Percentiles rank a stretch among this genome's conserved stretches.
Conservation (phyloP, 2,797 vertebrate genomes). For the Furcifer pardalis region DNA sequence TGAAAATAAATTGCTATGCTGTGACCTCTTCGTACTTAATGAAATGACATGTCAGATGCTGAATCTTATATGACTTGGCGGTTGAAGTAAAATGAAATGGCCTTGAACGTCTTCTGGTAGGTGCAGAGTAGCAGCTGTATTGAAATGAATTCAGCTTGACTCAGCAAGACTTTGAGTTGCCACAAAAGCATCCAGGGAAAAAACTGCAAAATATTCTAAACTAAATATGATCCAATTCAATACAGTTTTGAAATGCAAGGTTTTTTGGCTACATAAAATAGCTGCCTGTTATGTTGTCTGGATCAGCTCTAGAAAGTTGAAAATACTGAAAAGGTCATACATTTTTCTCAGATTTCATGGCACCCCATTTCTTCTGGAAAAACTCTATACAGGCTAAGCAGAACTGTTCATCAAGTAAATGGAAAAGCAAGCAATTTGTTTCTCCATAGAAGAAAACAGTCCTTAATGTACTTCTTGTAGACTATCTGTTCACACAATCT, state of each 20-base stretch:
- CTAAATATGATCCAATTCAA: not conserved
- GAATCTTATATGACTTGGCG: slow-evolving; percentile 19
- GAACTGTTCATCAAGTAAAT: slow-evolving; percentile 4
- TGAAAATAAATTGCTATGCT: slow-evolving; percentile 31
- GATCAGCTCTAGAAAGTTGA: not conserved
- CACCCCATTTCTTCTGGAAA: not conserved
- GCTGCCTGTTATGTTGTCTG: not conserved
- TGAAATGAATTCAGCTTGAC: not conserved
- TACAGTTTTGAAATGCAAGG: not conserved
- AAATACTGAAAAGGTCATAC: not conserved
- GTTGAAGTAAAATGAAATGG: slow-evolving; percentile 28
- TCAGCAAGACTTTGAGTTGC: not conserved
- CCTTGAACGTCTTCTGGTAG: slow-evolving; percentile 16
- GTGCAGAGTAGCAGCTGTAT: not conserved
- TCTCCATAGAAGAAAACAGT: not conserved
- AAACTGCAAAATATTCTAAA: not conserved
- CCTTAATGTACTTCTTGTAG: not conserved
- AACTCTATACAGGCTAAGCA: not conserved
- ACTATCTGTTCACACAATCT: not conserved
- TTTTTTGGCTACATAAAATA: not conserved
- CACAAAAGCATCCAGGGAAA: not conserved
- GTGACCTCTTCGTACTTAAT: slow-evolving; percentile 29
- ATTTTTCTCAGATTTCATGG: not conserved
- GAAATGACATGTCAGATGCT: slow-evolving; percentile 32
- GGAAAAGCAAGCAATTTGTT: not conserved